Conservation (phyloP, 2,113 vertebrate genomes). For the Rhineura floridana region DNA sequence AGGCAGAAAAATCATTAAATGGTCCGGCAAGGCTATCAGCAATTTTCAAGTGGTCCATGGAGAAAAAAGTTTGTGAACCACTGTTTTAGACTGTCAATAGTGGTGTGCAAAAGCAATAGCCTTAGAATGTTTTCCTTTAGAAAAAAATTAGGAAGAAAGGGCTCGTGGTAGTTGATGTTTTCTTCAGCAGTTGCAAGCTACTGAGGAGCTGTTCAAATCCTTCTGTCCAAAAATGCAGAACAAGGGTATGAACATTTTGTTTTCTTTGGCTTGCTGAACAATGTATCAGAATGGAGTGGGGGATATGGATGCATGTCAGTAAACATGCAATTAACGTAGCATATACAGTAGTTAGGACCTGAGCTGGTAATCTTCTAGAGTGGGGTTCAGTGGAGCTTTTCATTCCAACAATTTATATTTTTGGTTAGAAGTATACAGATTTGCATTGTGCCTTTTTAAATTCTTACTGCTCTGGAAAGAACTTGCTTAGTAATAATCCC, state of each 20-base stretch:
- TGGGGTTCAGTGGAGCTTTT: background rate
- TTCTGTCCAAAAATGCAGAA: background rate
- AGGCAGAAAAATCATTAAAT: too few species aligned
- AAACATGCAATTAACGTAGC: too few species aligned
- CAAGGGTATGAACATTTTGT: background rate
- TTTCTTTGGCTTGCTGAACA: background rate
- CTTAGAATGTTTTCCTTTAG: background rate
- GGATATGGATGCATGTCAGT: too few species aligned
- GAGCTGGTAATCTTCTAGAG: background rate
- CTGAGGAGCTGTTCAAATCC: background rate
- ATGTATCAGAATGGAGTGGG: background rate
- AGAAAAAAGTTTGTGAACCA: too few species aligned
- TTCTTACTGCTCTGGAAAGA: background rate
- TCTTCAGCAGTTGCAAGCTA: background rate
- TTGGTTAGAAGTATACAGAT: background rate
- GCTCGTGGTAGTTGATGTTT: background rate
- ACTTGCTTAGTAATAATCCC: background rate
- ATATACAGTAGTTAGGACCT: background rate
- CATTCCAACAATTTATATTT: background rate
- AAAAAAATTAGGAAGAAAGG: background rate
- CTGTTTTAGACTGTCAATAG: background rate
- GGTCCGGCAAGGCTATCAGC: too few species aligned
- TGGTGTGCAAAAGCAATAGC: background rate
- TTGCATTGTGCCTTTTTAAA: slow-evolving; percentile 11
- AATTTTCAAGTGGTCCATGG: too few species aligned